These are phyloP conservation scores for Athalia rosae DNA, from an alignment of 2,888 invertebrate genomes.

Conservation along the genomic window DNA sequence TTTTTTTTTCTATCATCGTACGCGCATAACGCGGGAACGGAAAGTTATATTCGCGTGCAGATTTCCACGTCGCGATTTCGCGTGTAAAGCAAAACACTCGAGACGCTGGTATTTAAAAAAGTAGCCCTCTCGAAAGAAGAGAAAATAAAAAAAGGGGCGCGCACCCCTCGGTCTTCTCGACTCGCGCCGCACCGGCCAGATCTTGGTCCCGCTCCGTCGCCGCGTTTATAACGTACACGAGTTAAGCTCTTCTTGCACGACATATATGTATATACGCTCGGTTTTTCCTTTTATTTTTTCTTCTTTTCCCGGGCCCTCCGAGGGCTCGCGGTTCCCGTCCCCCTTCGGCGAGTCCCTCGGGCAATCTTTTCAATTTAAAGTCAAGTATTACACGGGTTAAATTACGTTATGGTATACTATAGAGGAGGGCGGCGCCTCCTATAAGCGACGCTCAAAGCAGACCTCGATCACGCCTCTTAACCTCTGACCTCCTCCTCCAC, in stretches of 20 bases:
- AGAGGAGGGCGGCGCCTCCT: constrained; percentile 67
- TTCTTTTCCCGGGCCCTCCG: constrained; percentile 39
- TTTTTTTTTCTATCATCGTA: no score
- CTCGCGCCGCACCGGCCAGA: background rate
- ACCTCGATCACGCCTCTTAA: constrained; percentile 73
- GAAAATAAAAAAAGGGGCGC: background rate
- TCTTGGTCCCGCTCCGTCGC: no score
- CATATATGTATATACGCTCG: no score
- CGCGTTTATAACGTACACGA: no score
- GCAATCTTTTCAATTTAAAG: constrained; percentile 74
- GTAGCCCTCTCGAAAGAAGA: background rate
- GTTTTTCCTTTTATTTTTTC: background rate
- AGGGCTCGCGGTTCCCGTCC: constrained; percentile 10
- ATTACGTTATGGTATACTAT: constrained; percentile 71
- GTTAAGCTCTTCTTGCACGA: no score
- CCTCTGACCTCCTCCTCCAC: constrained; percentile 41
- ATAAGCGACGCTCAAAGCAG: constrained; percentile 59
- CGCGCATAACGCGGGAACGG: no score
- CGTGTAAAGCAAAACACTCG: constrained; percentile 21
- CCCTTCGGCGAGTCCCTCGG: constrained; percentile 63
- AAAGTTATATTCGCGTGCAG: no score
- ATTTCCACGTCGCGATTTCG: background rate
- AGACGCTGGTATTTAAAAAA: background rate
- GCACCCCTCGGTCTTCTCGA: background rate
- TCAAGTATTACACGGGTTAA: constrained; percentile 73